Evolutionary conservation across 1,140 invertebrate genomes (phyloP).

Genomic region (Saccostrea echinata): DNA sequence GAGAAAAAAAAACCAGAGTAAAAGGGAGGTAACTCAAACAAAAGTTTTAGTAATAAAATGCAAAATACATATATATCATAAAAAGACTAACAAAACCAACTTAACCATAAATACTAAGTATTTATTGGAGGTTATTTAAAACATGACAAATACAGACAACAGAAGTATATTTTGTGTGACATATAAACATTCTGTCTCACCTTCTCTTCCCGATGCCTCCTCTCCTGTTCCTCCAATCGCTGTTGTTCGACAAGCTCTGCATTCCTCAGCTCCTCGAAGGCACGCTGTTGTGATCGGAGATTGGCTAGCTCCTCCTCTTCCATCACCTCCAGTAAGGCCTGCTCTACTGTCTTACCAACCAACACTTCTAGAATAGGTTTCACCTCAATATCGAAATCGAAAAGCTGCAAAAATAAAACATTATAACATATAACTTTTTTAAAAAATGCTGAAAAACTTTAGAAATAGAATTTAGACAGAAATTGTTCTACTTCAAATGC

Average conservation of each 20-base stretch:
- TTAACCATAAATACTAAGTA: not conserved
- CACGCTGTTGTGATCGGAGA: constrained; percentile 88
- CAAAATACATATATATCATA: not conserved
- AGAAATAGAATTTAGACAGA: not conserved
- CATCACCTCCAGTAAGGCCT: constrained; percentile 88
- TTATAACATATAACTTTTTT: not conserved
- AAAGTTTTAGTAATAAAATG: not conserved
- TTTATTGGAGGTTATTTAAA: not conserved
- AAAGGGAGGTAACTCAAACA: constrained; percentile 10
- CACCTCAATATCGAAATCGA: constrained; percentile 93
- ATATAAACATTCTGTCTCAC: constrained; percentile 57
- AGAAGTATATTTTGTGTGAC: not conserved
- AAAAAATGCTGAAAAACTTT: not conserved
- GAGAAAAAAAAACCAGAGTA: not conserved
- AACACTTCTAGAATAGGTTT: constrained; percentile 92
- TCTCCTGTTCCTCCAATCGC: constrained; percentile 87
- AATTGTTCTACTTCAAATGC: not conserved
- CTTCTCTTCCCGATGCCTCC: constrained; percentile 84
- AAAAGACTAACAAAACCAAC: not conserved
- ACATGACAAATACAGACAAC: not conserved
- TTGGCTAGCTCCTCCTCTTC: constrained; percentile 84
- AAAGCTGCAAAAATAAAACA: constrained; percentile 75
- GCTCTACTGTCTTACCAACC: constrained; percentile 92
- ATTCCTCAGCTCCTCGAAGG: constrained; percentile 87
- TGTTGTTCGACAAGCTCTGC: constrained; percentile 89